Evolutionary conservation across 2,113 vertebrate genomes (phyloP), one percentile per base, ranked within the genome.

Genomic region (Phaethornis superciliosus): DNA sequence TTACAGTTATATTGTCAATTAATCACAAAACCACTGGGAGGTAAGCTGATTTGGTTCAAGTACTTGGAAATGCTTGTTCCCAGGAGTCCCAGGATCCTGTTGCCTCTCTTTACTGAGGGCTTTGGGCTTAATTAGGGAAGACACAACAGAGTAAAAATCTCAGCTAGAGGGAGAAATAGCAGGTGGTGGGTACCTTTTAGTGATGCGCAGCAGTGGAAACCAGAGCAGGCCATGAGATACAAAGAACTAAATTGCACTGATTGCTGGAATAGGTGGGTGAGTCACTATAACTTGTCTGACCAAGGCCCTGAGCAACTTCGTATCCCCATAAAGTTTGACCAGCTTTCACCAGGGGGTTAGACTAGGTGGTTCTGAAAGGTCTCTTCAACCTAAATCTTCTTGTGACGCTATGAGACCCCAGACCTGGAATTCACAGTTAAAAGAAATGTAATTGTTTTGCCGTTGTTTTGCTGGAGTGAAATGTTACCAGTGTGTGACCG

Each of bases 21-120:
- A 95, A 76, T 90, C 51, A 70, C n/a, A 63, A 81, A 95, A 70
- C 10, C 20, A 18, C 33, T 28, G 60, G 37, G 47, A 94, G 32
- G 9, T 88, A 67, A 72, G 40, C 18, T 76, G 58, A n/a, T 74
- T 87, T 76, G 8, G 15, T 83, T 85, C 32, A 37, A 28, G 33
- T 52, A 28, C 54, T 60, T 0, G 1, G 46, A 70, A 85, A 89
- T 35, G 8, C n/a, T 81, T 72, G 8, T 32, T 83, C n/a, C 21
- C 27, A 49, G 44, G 49, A 64, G 62, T 28, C 26, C 58, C 30
- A n/a, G 33, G 16, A 42, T 88, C 44, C 64, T 81, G 75, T 30
- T 81, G 59, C 46, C 62, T 30, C 37, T 76, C 49, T 70, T 52
- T 77, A 23, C 26, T 56, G 33, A 7, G 32, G 16, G 9, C 28